Evolutionary conservation across 2,113 vertebrate genomes (phyloP).

Genomic region (Marmota monax): DNA sequence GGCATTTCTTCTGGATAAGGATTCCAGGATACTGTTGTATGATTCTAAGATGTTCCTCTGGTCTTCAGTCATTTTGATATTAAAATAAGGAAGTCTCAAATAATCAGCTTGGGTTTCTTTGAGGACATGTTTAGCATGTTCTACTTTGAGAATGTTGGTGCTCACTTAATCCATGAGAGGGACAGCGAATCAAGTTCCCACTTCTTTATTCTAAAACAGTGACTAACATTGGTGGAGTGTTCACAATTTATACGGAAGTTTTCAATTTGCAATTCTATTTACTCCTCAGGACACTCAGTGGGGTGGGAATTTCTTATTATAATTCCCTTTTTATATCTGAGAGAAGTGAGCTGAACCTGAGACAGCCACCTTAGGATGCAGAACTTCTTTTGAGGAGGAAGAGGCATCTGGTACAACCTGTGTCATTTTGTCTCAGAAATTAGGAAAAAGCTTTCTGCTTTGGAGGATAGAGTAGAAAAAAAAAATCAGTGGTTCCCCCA

Average conservation of each 20-base stretch:
- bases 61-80: background rate
- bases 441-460: background rate
- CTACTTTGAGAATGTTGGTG: background rate
- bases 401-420: background rate
- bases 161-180: background rate
- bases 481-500: constrained; percentile 21
- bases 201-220: background rate
- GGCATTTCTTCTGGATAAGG: background rate
- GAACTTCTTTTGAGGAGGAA: constrained; percentile 31
- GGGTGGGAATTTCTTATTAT: background rate
- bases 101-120: background rate
- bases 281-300: background rate
- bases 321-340: constrained; percentile 30
- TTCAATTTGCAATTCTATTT: constrained; percentile 14
- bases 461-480: background rate
- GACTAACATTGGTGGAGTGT: background rate
- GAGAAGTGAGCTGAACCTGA: constrained; percentile 28
- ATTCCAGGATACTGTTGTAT: background rate
- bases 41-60: background rate
- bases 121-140: background rate
- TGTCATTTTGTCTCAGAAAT: constrained; percentile 9
- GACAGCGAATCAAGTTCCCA: background rate
- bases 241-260: background rate
- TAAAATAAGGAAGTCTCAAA: background rate
- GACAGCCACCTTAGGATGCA: background rate